phyloP scores from a whole-genome alignment of 2,888 invertebrate species.

The Eupithecia exiguata region DNA sequence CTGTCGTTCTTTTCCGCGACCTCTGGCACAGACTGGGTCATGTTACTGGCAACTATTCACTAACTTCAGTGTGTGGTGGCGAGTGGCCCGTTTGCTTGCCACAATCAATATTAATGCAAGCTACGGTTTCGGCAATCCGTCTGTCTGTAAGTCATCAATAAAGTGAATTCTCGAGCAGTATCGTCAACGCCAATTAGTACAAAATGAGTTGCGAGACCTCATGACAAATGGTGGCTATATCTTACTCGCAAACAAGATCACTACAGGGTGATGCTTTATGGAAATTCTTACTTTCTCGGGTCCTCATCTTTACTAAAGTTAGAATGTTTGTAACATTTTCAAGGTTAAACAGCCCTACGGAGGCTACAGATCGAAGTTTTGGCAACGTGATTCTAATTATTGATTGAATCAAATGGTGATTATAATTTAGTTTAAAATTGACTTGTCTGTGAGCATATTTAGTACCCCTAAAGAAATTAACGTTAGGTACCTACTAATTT shows the following conservation, averaged over 20 bases:
- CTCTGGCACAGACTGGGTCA: no score
- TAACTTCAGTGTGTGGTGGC: not conserved
- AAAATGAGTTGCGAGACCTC: constrained; percentile 38
- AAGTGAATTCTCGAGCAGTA: constrained; percentile 31
- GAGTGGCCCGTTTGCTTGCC: not conserved
- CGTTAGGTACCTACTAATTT: no score
- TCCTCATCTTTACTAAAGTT: not conserved
- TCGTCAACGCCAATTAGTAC: constrained; percentile 47
- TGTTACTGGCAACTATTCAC: no score
- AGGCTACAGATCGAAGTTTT: no score
- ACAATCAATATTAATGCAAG: constrained; percentile 24
- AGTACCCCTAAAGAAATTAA: no score
- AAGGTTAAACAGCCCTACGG: no score
- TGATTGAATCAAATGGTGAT: no score
- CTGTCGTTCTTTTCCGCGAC: no score
- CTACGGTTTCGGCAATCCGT: constrained; percentile 32
- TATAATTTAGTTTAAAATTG: no score
- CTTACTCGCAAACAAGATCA: constrained; percentile 44
- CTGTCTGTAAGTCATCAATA: constrained; percentile 40
- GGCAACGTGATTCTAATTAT: no score
- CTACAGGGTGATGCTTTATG: constrained; percentile 31
- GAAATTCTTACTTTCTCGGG: not conserved
- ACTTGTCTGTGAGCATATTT: no score
- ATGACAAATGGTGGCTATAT: constrained; percentile 45
- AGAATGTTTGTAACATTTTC: not conserved